Base-by-base conservation (phyloP, 2,888 invertebrate species). In the Drosophila incognita region DNA sequence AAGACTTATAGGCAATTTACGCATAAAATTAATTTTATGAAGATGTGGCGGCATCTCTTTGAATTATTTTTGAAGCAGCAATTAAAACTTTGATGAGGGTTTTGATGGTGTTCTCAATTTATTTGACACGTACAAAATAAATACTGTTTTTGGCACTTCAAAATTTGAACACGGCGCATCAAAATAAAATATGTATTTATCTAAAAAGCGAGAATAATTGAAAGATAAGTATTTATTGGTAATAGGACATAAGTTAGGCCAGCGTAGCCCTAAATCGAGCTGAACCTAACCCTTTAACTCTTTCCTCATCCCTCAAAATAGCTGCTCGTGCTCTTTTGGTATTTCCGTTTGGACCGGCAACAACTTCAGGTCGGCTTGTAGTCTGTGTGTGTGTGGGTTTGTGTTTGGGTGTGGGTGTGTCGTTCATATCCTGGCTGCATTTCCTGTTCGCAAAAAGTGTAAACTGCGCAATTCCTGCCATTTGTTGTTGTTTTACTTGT, bases 291-390 rank as follows among this genome's bases (percentile, higher is more conserved):
- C 21, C 11, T 4, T 24, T 4, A 15, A 24, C 8, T 7, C 15
- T 15, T 24, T 8, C 15, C 46, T 46, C 21, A 15, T 46, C 13
- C 6, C 6, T 2, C 4, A 13, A 15, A 13, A 21, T 21, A 46
- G 46, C 15, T 46, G 46, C 57, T 65, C 40, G 46, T n/a, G 36
- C 40, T 61, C n/a, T 15, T 40, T 21, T 27, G 36, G 31, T 29
- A 75, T 60, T 75, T 35, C 62, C 60, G 62, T 42, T 49, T 56
- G 48, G 59, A 66, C 66, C 70, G 70, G 60, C 76, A 70, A 66
- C 59, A 71, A 57, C 57, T 72, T 58, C 71, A 63, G 67, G 56
- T 60, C 52, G 68, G 59, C 59, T 46, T 51, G 54, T 15, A 24
- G 24, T 2, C 13, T n/a, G 42, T 11, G 27, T 36, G 21, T 8